Base-by-base conservation (phyloP, 2,888 invertebrate genomes). In the Corbicula japonica region DNA sequence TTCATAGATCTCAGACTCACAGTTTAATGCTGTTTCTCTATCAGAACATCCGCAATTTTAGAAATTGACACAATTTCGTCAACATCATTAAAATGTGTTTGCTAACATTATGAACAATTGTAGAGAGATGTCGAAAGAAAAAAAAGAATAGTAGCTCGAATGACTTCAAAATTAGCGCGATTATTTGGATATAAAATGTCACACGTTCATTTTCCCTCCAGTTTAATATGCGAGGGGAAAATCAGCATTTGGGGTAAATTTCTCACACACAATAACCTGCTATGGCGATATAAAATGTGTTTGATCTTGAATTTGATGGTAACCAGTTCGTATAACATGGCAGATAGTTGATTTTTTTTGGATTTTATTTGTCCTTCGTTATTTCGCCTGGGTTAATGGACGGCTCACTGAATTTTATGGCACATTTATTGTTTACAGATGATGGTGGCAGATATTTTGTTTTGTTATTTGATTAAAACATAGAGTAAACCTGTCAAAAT, bases 151-250 rank as follows among this genome's bases (percentile, higher is more conserved):
- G 21, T 61, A 41, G 52, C 50, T 34, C 63, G 50, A 71, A 71
- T 60, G 65, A 72, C 28, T 46, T 65, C 66, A 46, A 70, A 71
- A 76, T 76, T 76, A 66, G 61, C 30, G 60, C 58, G 61, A 76
- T 76, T 76, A 76, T 61, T 65, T 71, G 28, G 71, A 61, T 66
- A 71, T 76, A 71, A 74, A 76, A 76, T 76, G 76, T 76, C 76
- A 76, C 30, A 38, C 44, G 48, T 44, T 26, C 70, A 32, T 46
- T 5, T 46, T 28, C 46, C 48, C 32, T 46, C 44, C 10, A 23
- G 15, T 3, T 48, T 4, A 44, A 18, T 48, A 18, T 3, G 63
- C 18, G 46, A 8, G 30, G 48, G 38, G 32, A 63, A 63, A 32
- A 32, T 41, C 28, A n/a, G 3, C 30, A 35, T 41, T 70, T 58